Evolutionary conservation across 2,888 invertebrate species (phyloP), one percentile per base, ranked within the genome.

Genomic region (Orthosia gracilis): DNA sequence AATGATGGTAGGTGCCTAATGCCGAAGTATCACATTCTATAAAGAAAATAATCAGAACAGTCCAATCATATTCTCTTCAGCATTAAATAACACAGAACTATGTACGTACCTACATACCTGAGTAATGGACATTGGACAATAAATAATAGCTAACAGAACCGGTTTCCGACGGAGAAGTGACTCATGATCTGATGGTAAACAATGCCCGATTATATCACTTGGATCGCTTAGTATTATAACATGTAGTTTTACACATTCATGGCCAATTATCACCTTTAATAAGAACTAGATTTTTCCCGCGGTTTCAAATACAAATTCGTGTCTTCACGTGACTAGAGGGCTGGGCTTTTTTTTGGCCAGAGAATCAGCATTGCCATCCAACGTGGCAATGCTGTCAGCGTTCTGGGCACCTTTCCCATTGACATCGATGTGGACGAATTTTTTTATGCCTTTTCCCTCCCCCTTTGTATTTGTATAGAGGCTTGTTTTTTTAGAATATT

Each of bases 131-230:
- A 83, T 83, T 80, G 65, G 57, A 58, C 47, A 69, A 9, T 66
- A 65, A 68, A 79, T 58, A 57, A 61, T 50, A 65, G 26, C 2
- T 49, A 65, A 52, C 26, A 58, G 64, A 68, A 80, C 84, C 68
- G 80, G 80, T 80, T 80, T 72, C 57, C 57, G 49, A 47, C n/a
- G n/a, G 57, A 23, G 57, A n/a, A 26, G 21, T 80, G 80, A 80
- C 4, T 83, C 80, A 80, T n/a, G 23, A 17, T 59, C 59, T 65
- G 52, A 68, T 65, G 72, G 84, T 79, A 83, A 80, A 80, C 84
- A 80, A 83, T 79, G 50, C 21, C 40, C n/a, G 55, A 61, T 83
- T 69, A 65, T 72, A 59, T 78, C 62, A 23, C 18, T 45, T 21
- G 58, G 55, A 31, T 76, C 52, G 21, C 52, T 52, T 65, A 54